Conservation (phyloP, 2,888 invertebrate species). For the Lasioglossum villosulum region DNA sequence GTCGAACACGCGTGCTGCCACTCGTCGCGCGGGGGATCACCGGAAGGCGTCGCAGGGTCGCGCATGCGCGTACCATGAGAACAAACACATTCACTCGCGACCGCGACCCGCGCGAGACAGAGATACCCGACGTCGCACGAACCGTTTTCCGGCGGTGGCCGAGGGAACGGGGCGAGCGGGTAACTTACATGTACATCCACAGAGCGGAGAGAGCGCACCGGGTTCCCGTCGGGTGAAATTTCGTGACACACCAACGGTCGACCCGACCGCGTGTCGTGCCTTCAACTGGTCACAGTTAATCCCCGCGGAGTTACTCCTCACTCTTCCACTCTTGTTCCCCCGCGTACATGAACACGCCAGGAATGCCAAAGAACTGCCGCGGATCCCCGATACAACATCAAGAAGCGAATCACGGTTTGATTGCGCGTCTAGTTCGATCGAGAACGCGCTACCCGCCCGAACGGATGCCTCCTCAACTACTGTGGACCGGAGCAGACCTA, state of each 20-base stretch:
- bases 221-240: constrained; percentile 44
- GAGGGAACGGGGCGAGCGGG: not conserved
- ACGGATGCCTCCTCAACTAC: not conserved
- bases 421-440: constrained; percentile 39
- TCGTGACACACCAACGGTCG: constrained; percentile 65
- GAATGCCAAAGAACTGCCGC: constrained; percentile 54
- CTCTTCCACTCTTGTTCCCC: constrained; percentile 47
- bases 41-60: not conserved
- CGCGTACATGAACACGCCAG: constrained; percentile 50
- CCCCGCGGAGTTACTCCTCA: constrained; percentile 59
- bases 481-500: not conserved
- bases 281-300: constrained; percentile 73
- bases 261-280: constrained; percentile 72
- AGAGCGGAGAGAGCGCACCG: not conserved
- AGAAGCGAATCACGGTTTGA: constrained; percentile 56
- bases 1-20: constrained; percentile 48
- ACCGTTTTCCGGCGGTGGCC: constrained; percentile 11
- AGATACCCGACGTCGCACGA: not conserved
- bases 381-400: constrained; percentile 45
- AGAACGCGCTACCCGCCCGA: not conserved
- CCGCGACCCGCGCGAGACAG: constrained; percentile 4
- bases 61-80: constrained; percentile 53
- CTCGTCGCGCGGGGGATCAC: constrained; percentile 6
- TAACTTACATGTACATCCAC: not conserved
- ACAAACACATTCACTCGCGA: constrained; percentile 36